Percentiles rank a stretch among this genome's conserved stretches.
These are phyloP conservation scores for Drosophila tropicalis DNA, from an alignment of 1,140 invertebrate genomes.

Conservation along the genomic window DNA sequence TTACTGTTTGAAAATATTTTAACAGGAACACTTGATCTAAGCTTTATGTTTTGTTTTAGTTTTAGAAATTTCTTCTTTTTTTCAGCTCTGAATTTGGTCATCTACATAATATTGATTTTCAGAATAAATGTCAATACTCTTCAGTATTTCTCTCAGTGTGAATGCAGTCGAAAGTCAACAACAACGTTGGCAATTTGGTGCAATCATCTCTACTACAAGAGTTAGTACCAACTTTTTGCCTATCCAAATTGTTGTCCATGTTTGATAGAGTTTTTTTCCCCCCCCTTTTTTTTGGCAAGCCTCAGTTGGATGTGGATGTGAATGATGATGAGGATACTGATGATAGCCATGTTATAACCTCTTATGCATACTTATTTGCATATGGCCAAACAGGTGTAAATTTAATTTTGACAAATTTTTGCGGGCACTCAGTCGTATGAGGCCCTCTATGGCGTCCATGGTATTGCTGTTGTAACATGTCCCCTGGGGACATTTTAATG, in stretches of 20 bases:
- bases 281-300: neutral
- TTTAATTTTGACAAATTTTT: constrained; percentile 59
- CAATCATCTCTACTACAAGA: constrained; percentile 53
- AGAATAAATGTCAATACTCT: neutral
- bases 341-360: neutral
- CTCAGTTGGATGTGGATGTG: constrained; percentile 17
- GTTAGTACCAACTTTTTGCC: constrained; percentile 1
- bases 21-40: too few relatives aligned
- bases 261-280: constrained; percentile 17
- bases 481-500: constrained; percentile 32
- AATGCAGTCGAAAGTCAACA: constrained; percentile 51
- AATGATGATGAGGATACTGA: neutral
- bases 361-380: constrained; percentile 39
- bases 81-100: neutral
- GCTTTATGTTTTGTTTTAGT: neutral
- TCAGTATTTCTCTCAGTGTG: constrained; percentile 8
- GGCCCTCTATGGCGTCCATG: neutral
- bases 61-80: neutral
- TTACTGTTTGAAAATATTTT: too few relatives aligned
- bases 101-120: neutral
- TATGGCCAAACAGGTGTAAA: constrained; percentile 50
- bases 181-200: constrained; percentile 61
- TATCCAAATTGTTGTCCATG: constrained; percentile 39
- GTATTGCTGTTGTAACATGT: neutral
- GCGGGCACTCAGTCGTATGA: constrained; percentile 10